Percentiles rank a stretch among this genome's conserved stretches.
These are phyloP conservation scores for Passer montanus DNA, from an alignment of 2,113 vertebrate species.

Conservation along the genomic window DNA sequence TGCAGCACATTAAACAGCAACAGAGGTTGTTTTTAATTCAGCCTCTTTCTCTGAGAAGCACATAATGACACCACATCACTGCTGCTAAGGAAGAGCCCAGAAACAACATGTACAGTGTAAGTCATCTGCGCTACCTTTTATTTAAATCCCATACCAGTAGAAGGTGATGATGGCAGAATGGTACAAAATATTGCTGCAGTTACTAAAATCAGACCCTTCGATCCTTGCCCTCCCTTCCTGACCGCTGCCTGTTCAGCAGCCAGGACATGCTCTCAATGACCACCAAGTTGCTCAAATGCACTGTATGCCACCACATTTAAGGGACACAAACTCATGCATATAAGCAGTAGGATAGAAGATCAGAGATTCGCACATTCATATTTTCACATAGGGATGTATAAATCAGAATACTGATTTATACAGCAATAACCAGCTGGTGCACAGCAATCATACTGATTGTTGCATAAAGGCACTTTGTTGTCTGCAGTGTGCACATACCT, in stretches of 20 bases:
- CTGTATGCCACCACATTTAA: not conserved
- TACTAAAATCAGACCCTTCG: not conserved
- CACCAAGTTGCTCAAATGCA: no score
- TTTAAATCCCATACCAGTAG: not conserved
- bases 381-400: not conserved
- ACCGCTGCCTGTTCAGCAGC: not conserved
- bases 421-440: not conserved
- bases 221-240: not conserved
- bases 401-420: not conserved
- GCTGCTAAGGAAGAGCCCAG: not conserved
- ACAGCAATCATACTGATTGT: not conserved
- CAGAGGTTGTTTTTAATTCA: constrained; percentile 11
- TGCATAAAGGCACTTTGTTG: not conserved
- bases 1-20: constrained; percentile 1
- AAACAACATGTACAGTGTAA: not conserved
- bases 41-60: not conserved
- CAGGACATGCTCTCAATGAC: not conserved
- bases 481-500: not conserved
- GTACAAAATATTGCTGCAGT: not conserved
- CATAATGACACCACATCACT: not conserved
- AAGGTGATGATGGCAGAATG: not conserved
- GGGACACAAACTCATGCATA: not conserved
- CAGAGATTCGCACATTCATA: not conserved
- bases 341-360: not conserved
- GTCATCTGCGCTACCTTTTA: not conserved